phyloP scores from a whole-genome alignment of 2,797 vertebrate genomes.

The Semotilus atromaculatus region DNA sequence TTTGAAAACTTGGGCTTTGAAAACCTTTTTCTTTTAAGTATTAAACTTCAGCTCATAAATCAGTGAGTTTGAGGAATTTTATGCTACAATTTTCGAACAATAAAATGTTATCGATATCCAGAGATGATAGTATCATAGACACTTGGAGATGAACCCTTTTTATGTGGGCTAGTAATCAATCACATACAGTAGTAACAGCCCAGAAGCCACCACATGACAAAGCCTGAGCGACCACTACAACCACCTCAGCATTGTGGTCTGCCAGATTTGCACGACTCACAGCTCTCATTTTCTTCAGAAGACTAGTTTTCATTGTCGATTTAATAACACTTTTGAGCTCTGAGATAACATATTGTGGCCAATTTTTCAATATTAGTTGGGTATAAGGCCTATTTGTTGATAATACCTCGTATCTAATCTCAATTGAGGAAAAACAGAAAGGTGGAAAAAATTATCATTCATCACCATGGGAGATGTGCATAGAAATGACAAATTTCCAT shows the following conservation, averaged over 20 bases:
- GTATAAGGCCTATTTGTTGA: neutral
- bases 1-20: neutral
- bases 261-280: neutral
- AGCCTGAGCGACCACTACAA: neutral
- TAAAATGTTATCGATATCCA: neutral
- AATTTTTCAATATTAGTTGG: neutral
- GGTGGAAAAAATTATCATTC: neutral
- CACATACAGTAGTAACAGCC: neutral
- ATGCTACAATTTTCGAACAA: neutral
- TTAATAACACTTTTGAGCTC: neutral
- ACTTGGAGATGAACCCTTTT: neutral
- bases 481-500: constrained; percentile 18
- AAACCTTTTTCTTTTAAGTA: neutral
- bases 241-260: too few relatives aligned
- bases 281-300: neutral
- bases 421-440: neutral
- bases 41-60: neutral
- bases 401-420: constrained; percentile 11
- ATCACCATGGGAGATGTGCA: constrained; percentile 25
- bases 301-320: neutral
- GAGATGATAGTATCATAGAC: neutral
- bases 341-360: neutral
- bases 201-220: neutral
- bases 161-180: neutral
- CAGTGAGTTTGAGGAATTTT: neutral